Base-by-base conservation (phyloP, 1,140 invertebrate species). In the Mamestra configurata region DNA sequence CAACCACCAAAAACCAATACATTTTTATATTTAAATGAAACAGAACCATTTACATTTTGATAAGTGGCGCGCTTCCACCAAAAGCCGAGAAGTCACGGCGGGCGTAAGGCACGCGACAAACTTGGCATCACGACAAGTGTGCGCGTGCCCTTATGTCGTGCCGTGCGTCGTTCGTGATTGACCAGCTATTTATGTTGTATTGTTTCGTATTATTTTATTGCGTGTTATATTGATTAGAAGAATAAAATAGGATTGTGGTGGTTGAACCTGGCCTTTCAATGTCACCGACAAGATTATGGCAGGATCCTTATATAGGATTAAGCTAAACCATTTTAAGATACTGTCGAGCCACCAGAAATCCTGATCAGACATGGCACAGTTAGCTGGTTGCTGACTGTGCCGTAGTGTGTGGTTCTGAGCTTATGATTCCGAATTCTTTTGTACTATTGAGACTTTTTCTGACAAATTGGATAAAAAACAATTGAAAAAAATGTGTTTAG, bases 31-130 rank as follows among this genome's bases (percentile, higher is more conserved):
- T 79, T 46, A 79, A 79, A 75, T 46, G 6, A 77, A 82, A 70
- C 51, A 55, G 3, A 11, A 43, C 8, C n/a, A 66, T 77, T 77
- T 31, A 61, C 72, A 77, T 66, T 73, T 66, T 64, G 59, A 77
- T 77, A 77, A 43, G 27, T 10, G 7, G 51, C 43, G 11, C 43
- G 43, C 43, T n/a, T 59, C 35, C 20, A 10, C n/a, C 40, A 40
- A 66, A 53, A 31, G 49, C 49, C 6, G 40, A 49, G 37, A 24
- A 79, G 64, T 55, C 57, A 76, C 20, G 59, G 51, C 24, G 59
- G 53, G 76, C 80, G 76, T 86, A 84, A 86, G 84, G 89, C 90
- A 90, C 90, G 88, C 86, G 88, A 90, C 90, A 86, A 79, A 86
- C 84, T 79, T 4, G 79, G 64, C 82, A 64, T 64, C 90, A 90